Percentiles rank a stretch among this genome's conserved stretches.
Conservation (phyloP, 2,888 invertebrate species). For the Dinocampus coccinellae region DNA sequence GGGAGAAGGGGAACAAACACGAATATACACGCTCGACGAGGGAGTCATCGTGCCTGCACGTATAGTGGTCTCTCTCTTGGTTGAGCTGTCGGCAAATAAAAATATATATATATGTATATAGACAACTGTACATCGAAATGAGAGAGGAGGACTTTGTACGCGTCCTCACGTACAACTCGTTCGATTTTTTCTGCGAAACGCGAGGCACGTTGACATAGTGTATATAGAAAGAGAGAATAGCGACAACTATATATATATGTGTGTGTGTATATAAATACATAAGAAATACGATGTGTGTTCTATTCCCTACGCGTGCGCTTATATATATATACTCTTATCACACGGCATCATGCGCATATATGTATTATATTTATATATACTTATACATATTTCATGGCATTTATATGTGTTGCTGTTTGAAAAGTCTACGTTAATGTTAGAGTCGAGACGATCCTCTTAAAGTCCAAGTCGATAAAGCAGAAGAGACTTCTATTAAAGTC, state of each 20-base stretch:
- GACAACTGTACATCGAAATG: conserved; percentile 16
- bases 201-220: conserved; percentile 54
- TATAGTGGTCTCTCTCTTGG: conserved; percentile 29
- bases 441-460: too few species aligned
- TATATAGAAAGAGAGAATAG: conserved; percentile 43
- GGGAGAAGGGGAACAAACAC: not conserved
- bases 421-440: conserved; percentile 28
- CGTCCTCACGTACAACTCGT: conserved; percentile 63
- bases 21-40: conserved; percentile 5
- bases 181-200: conserved; percentile 65
- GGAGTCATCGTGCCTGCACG: conserved; percentile 47
- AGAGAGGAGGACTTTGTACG: conserved; percentile 51
- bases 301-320: conserved; percentile 57
- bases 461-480: not conserved
- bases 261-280: not conserved
- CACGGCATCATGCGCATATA: conserved; percentile 3
- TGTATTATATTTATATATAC: not conserved
- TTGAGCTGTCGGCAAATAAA: conserved; percentile 40
- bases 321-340: conserved; percentile 29
- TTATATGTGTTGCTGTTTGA: not conserved
- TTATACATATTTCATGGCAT: conserved; percentile 8
- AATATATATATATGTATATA: conserved; percentile 14
- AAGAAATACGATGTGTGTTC: conserved; percentile 37
- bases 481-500: not conserved
- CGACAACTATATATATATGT: conserved; percentile 37